These are phyloP conservation scores for Uloborus diversus DNA, from an alignment of 1,140 invertebrate genomes.

Conservation along the genomic window DNA sequence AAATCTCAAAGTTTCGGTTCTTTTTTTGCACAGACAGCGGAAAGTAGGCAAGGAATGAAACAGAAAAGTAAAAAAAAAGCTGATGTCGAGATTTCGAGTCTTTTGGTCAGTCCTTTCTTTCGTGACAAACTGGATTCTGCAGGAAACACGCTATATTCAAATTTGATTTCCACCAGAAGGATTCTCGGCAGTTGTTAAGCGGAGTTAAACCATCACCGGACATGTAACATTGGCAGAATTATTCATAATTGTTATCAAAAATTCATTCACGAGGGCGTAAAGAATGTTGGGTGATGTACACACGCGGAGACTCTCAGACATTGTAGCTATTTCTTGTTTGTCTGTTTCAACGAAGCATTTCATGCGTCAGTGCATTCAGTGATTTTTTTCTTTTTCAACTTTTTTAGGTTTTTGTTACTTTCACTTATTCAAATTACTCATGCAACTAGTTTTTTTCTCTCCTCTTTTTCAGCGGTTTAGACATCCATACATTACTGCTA, in stretches of 20 bases:
- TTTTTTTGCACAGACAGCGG: slow-evolving; percentile 9
- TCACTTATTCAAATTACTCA: too few relatives aligned
- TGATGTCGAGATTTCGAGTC: slow-evolving; percentile 34
- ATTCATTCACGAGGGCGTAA: slow-evolving; percentile 17
- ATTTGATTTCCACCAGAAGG: not conserved
- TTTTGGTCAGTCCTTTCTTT: slow-evolving; percentile 20
- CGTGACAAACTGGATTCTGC: slow-evolving; percentile 34
- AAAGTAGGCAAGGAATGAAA: slow-evolving; percentile 22
- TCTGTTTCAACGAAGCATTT: not conserved
- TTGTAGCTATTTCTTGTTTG: not conserved
- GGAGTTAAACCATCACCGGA: slow-evolving; percentile 37
- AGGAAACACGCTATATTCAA: slow-evolving; percentile 49
- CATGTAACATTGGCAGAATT: slow-evolving; percentile 30
- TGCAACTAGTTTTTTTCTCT: too few relatives aligned
- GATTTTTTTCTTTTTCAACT: too few relatives aligned
- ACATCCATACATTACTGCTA: too few relatives aligned
- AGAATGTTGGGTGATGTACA: not conserved
- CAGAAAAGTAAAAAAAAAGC: slow-evolving; percentile 14
- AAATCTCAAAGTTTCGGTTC: slow-evolving; percentile 5
- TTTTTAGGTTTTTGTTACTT: too few relatives aligned
- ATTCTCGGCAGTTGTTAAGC: slow-evolving; percentile 5
- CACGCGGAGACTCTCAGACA: not conserved
- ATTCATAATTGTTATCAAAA: slow-evolving; percentile 56
- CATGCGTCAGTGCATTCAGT: too few relatives aligned
- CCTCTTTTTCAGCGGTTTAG: too few relatives aligned